Evolutionary conservation across 2,888 invertebrate species (phyloP).

Genomic region (Drosophila nr. perissopoda): DNA sequence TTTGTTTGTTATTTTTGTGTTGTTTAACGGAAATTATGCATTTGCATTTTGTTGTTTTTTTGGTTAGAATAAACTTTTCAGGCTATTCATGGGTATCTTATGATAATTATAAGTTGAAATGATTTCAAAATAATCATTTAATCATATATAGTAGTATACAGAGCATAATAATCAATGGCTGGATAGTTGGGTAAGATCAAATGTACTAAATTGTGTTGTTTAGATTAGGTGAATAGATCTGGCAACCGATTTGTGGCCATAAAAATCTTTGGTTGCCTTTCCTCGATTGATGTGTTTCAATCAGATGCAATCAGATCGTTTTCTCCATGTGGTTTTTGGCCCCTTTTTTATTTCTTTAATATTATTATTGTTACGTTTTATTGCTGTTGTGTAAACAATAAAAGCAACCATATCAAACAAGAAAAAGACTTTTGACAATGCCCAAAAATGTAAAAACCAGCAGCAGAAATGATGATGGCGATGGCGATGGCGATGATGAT

Average conservation of each 20-base stretch:
- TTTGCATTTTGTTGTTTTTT: conserved; percentile 3
- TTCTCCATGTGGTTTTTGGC: conserved; percentile 34
- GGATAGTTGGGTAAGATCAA: background rate
- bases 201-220: background rate
- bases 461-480: conserved; percentile 19
- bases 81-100: background rate
- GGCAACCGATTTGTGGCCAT: conserved; percentile 10
- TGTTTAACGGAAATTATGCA: conserved; percentile 54
- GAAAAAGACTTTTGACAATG: conserved; percentile 19
- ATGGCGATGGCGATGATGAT: background rate
- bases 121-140: background rate
- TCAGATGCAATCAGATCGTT: conserved; percentile 13
- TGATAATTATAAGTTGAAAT: background rate
- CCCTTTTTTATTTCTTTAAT: conserved; percentile 29
- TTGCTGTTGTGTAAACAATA: conserved; percentile 43
- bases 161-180: background rate
- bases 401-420: conserved; percentile 20
- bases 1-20: conserved; percentile 23
- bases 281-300: background rate
- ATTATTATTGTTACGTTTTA: conserved; percentile 46
- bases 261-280: background rate
- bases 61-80: conserved; percentile 25
- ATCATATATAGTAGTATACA: background rate
- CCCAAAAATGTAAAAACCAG: conserved; percentile 48
- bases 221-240: background rate